These are phyloP conservation scores for Ranitomeya variabilis DNA, from an alignment of 2,113 vertebrate species.

Conservation along the genomic window DNA sequence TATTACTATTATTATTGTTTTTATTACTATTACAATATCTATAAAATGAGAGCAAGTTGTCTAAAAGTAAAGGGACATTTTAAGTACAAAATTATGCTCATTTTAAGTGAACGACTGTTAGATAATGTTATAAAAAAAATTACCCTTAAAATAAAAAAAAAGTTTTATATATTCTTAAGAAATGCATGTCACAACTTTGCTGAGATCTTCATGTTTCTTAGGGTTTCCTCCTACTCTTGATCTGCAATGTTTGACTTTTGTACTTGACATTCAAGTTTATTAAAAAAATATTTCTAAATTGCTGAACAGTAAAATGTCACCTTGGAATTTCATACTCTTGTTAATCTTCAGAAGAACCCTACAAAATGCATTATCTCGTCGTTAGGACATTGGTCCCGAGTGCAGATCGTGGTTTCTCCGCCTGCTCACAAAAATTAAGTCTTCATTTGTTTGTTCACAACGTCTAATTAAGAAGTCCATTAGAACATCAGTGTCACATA, in stretches of 20 bases:
- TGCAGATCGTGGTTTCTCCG: background rate
- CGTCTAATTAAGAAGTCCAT: slow-evolving; percentile 43
- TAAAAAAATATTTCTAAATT: background rate
- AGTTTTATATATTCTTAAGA: no score
- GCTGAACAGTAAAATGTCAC: background rate
- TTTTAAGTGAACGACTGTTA: no score
- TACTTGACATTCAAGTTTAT: background rate
- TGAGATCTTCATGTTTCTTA: background rate
- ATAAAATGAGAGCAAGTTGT: no score
- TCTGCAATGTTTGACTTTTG: background rate
- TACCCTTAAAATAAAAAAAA: no score
- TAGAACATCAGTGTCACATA: slow-evolving; percentile 46
- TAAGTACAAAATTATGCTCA: no score
- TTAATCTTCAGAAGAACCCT: background rate
- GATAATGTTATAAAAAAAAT: no score
- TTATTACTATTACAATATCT: no score
- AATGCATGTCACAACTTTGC: background rate
- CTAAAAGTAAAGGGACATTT: no score
- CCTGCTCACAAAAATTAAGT: background rate
- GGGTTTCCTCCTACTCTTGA: background rate
- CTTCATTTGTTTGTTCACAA: slow-evolving; percentile 38
- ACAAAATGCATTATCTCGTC: background rate
- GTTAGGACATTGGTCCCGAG: background rate
- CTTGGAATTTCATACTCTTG: background rate
- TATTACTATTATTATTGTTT: no score